These are phyloP conservation scores for Coelinius sp. DNA, from an alignment of 2,888 invertebrate species.

Conservation along the genomic window DNA sequence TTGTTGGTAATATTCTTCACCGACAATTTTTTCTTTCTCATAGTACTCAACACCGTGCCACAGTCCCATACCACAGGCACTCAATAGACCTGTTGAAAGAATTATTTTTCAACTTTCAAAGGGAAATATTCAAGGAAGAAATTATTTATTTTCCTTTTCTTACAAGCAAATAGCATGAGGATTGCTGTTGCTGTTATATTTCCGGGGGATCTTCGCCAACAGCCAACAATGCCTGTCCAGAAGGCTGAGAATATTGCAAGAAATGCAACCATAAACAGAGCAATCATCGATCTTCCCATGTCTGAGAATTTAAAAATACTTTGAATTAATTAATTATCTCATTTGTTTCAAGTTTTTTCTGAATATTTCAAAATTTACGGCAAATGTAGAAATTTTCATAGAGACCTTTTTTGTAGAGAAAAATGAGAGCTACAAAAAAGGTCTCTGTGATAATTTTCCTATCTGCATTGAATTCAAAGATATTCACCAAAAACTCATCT, in stretches of 20 bases:
- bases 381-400: too few relatives aligned
- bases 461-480: neutral
- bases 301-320: slow-evolving; percentile 71
- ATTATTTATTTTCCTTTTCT: slow-evolving; percentile 12
- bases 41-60: slow-evolving; percentile 98
- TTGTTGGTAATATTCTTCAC: slow-evolving; percentile 92
- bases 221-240: slow-evolving; percentile 96
- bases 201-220: slow-evolving; percentile 95
- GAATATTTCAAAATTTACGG: slow-evolving; percentile 24
- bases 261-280: slow-evolving; percentile 93
- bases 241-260: slow-evolving; percentile 93
- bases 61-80: slow-evolving; percentile 94
- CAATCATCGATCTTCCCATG: slow-evolving; percentile 94
- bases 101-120: neutral
- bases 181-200: slow-evolving; percentile 95
- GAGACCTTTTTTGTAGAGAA: too few relatives aligned
- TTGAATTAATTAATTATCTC: too few relatives aligned
- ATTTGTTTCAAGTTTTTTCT: neutral
- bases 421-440: neutral
- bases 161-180: slow-evolving; percentile 88
- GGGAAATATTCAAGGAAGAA: neutral
- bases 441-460: neutral
- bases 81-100: slow-evolving; percentile 79
- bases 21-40: slow-evolving; percentile 93
- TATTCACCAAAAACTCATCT: neutral